A percentile compares a stretch with the other conserved stretches of the same genome.
Evolutionary conservation across 2,797 vertebrate genomes (phyloP).

Genomic region (Sciurus vulgaris): DNA sequence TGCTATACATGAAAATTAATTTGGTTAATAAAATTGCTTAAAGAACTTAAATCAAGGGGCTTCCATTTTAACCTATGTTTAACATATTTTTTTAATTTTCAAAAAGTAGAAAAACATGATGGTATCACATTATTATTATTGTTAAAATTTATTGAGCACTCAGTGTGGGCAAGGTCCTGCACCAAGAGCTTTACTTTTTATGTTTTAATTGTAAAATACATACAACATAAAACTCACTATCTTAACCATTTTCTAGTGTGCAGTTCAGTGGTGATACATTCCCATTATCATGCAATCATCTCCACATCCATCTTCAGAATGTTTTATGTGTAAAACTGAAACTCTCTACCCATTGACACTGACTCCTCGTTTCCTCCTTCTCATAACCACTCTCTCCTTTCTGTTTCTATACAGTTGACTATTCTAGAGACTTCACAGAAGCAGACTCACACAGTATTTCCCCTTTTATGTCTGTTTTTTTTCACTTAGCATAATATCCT

Average conservation of each 20-base stretch:
- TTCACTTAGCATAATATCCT: background rate
- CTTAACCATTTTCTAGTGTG: background rate
- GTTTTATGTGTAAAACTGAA: background rate
- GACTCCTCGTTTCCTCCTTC: background rate
- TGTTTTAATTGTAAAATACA: background rate
- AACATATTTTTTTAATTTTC: background rate
- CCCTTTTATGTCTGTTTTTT: background rate
- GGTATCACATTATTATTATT: background rate
- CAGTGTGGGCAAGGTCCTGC: background rate
- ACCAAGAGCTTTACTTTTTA: background rate
- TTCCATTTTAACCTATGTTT: background rate
- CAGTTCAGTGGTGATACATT: background rate
- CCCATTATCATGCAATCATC: background rate
- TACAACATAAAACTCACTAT: background rate
- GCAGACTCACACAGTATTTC: background rate
- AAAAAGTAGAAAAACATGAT: background rate
- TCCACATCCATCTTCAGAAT: background rate
- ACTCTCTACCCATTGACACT: background rate
- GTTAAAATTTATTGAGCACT: background rate
- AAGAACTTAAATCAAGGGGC: conserved; percentile 1
- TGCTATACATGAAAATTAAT: background rate
- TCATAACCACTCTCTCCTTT: background rate
- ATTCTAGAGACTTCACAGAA: background rate
- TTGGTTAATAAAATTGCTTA: background rate
- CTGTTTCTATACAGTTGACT: background rate